Percentiles rank a stretch among this genome's conserved stretches.
Conservation (phyloP, 2,888 invertebrate genomes). For the Dynastes hyllus region DNA sequence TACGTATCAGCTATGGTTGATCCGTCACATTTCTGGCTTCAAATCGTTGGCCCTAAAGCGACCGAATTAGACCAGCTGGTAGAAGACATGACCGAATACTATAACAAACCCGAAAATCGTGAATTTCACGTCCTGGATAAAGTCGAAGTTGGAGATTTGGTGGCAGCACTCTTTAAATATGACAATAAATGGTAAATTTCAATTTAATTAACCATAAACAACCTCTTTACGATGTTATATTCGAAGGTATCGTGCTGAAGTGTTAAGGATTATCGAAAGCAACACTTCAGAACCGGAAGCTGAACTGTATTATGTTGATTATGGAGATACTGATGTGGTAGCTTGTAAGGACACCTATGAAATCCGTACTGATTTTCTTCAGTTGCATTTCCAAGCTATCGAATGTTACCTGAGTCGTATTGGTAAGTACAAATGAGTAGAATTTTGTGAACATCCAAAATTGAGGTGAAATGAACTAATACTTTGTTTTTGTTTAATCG, state of each 20-base stretch:
- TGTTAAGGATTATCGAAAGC: slow-evolving; percentile 78
- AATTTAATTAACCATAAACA: slow-evolving; percentile 26
- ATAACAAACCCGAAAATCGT: slow-evolving; percentile 78
- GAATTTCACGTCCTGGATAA: slow-evolving; percentile 74
- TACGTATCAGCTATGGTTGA: slow-evolving; percentile 90
- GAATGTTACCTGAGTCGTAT: slow-evolving; percentile 89
- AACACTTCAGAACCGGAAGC: slow-evolving; percentile 77
- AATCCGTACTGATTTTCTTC: slow-evolving; percentile 83
- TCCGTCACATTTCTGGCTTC: slow-evolving; percentile 90
- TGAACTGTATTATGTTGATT: slow-evolving; percentile 89
- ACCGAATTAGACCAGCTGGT: slow-evolving; percentile 86
- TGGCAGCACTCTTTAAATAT: slow-evolving; percentile 87
- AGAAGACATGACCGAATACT: slow-evolving; percentile 88
- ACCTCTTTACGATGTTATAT: neutral
- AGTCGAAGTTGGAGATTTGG: slow-evolving; percentile 83
- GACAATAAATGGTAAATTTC: slow-evolving; percentile 85
- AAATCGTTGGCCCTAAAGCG: slow-evolving; percentile 83
- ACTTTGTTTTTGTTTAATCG: too few relatives aligned
- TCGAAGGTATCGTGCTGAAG: slow-evolving; percentile 74
- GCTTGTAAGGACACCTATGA: slow-evolving; percentile 80
- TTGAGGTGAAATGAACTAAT: too few relatives aligned
- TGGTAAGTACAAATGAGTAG: slow-evolving; percentile 64
- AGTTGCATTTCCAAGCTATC: slow-evolving; percentile 87
- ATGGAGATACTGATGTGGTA: slow-evolving; percentile 86
- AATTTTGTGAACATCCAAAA: too few relatives aligned